Evolutionary conservation across 1,140 invertebrate species (phyloP).

Genomic region (Ceratina australensis): DNA sequence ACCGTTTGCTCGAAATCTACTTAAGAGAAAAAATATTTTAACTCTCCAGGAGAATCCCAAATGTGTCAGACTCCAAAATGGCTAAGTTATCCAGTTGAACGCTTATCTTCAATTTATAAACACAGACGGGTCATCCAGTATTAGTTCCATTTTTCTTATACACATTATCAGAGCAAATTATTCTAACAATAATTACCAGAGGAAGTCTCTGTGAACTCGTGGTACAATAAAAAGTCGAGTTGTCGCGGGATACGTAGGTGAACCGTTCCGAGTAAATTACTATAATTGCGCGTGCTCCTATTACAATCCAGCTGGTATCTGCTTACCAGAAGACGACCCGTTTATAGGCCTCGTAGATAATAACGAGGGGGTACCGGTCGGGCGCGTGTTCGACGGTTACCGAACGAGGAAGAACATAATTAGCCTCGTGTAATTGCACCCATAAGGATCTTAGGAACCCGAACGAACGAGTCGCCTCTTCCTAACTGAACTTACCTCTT

Average conservation of each 20-base stretch:
- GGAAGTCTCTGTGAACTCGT: too few species aligned
- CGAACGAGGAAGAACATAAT: slow-evolving; percentile 31
- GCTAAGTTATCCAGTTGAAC: too few species aligned
- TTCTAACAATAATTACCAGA: too few species aligned
- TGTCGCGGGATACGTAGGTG: slow-evolving; percentile 4
- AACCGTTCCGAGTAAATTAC: slow-evolving; percentile 42
- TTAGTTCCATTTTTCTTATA: too few species aligned
- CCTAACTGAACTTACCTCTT: not conserved
- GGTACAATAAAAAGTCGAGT: too few species aligned
- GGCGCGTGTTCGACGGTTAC: slow-evolving; percentile 32
- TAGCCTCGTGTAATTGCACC: slow-evolving; percentile 49
- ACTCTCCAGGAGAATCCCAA: too few species aligned
- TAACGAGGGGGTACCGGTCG: slow-evolving; percentile 46
- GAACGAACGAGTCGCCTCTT: slow-evolving; percentile 7
- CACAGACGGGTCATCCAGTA: too few species aligned
- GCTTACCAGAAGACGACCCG: slow-evolving; percentile 18
- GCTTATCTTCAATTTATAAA: too few species aligned
- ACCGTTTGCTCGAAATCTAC: too few species aligned
- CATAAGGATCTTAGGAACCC: slow-evolving; percentile 42
- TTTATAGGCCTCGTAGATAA: slow-evolving; percentile 44
- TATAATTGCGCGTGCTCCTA: slow-evolving; percentile 52
- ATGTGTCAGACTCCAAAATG: too few species aligned
- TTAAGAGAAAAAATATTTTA: too few species aligned
- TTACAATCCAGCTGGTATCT: slow-evolving; percentile 37
- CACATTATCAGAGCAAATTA: too few species aligned